A percentile compares a stretch with the other conserved stretches of the same genome.
Conservation (phyloP, 2,113 vertebrate species). For the Brevimyrus niger region DNA sequence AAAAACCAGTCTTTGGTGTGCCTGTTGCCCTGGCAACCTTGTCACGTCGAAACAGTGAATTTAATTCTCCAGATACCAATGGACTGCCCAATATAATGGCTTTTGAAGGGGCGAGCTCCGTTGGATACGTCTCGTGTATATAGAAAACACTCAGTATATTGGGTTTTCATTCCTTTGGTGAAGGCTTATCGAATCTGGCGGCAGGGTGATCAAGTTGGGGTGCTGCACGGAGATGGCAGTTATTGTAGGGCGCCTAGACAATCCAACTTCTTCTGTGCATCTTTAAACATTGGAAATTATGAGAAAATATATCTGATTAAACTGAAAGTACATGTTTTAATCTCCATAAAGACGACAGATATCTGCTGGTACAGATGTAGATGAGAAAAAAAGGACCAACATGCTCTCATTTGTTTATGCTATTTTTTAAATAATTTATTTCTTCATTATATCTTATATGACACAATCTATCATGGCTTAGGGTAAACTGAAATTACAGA, state of each 20-base stretch:
- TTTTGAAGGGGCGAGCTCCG: not conserved
- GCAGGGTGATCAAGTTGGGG: not conserved
- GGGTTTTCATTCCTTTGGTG: not conserved
- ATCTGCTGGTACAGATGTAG: not conserved
- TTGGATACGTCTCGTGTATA: not conserved
- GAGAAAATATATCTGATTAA: not conserved
- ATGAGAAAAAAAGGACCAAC: not conserved
- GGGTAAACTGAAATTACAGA: not conserved
- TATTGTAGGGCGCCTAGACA: not conserved
- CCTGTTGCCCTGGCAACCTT: constrained; percentile 28
- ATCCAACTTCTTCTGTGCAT: not conserved
- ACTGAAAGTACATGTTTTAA: not conserved
- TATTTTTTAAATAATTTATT: constrained; percentile 20
- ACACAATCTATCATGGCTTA: not conserved
- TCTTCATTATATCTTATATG: constrained; percentile 1
- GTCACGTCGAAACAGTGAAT: constrained; percentile 19
- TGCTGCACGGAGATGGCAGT: not conserved
- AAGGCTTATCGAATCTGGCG: not conserved
- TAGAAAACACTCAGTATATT: not conserved
- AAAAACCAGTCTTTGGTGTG: constrained; percentile 14
- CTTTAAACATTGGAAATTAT: not conserved
- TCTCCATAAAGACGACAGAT: too few relatives aligned
- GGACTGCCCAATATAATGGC: constrained; percentile 16
- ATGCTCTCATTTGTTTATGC: not conserved
- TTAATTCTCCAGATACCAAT: constrained; percentile 17